These are phyloP conservation scores for Cheilosia vulpina DNA, from an alignment of 2,888 invertebrate genomes.

Conservation along the genomic window DNA sequence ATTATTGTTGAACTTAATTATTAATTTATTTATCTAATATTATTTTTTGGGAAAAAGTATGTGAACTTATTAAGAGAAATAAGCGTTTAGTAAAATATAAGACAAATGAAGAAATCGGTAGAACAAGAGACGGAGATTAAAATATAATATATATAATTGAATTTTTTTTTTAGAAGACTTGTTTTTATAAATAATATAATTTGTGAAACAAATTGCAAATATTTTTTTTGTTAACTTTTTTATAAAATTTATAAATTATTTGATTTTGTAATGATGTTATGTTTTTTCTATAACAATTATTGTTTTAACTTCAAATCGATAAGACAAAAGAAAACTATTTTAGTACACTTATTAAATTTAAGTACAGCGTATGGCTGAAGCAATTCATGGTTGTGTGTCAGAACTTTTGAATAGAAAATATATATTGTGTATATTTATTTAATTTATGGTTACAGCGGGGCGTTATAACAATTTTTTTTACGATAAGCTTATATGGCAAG, in stretches of 20 bases:
- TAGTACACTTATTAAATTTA: constrained; percentile 25
- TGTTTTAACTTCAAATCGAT: neutral
- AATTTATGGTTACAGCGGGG: neutral
- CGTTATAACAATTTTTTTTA: neutral
- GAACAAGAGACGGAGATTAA: constrained; percentile 29
- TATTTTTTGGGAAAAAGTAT: constrained; percentile 30
- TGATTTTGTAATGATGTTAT: constrained; percentile 61
- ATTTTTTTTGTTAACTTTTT: constrained; percentile 62
- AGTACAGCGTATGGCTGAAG: constrained; percentile 11
- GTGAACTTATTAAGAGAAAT: neutral
- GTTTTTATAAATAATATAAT: constrained; percentile 51
- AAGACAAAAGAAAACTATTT: constrained; percentile 21
- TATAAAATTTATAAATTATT: constrained; percentile 61
- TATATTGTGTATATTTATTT: no score
- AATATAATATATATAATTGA: constrained; percentile 40
- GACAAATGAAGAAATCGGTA: constrained; percentile 10
- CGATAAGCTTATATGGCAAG: neutral
- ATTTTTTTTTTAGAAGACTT: constrained; percentile 48
- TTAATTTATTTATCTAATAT: constrained; percentile 59
- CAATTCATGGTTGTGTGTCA: constrained; percentile 20
- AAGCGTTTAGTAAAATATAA: neutral
- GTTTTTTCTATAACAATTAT: constrained; percentile 32
- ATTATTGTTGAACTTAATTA: constrained; percentile 66
- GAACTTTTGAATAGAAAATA: neutral
- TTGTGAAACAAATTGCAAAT: constrained; percentile 63